These are phyloP conservation scores for Drosophila mauritiana DNA, from an alignment of 1,140 invertebrate species.

Conservation along the genomic window DNA sequence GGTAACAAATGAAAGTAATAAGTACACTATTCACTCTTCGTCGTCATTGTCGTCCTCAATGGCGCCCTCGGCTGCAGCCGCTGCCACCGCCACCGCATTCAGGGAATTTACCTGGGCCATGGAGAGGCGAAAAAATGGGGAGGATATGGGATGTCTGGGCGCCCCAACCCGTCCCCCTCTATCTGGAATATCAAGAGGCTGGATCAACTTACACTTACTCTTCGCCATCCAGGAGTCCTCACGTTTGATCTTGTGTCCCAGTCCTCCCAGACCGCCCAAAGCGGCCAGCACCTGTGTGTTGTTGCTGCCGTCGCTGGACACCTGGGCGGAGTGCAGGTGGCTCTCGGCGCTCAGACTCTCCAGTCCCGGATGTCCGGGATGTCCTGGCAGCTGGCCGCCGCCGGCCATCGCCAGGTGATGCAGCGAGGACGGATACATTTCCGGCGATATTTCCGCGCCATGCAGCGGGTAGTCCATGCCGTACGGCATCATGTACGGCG, in stretches of 20 bases:
- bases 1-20: slow-evolving; percentile 17
- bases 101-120: slow-evolving; percentile 19
- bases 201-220: slow-evolving; percentile 72
- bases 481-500: slow-evolving; percentile 84
- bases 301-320: slow-evolving; percentile 70
- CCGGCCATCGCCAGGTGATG: slow-evolving; percentile 64
- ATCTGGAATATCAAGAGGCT: slow-evolving; percentile 61
- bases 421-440: slow-evolving; percentile 59
- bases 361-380: slow-evolving; percentile 69
- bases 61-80: slow-evolving; percentile 58
- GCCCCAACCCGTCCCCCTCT: slow-evolving; percentile 33
- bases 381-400: slow-evolving; percentile 57
- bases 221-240: slow-evolving; percentile 79
- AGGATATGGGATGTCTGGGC: slow-evolving; percentile 16
- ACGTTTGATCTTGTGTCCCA: slow-evolving; percentile 80
- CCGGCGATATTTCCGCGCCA: slow-evolving; percentile 58
- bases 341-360: slow-evolving; percentile 73
- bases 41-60: slow-evolving; percentile 57
- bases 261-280: slow-evolving; percentile 61
- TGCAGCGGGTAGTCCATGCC: slow-evolving; percentile 79
- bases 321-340: slow-evolving; percentile 69
- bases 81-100: slow-evolving; percentile 49
- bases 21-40: slow-evolving; percentile 48
- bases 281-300: slow-evolving; percentile 75
- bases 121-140: slow-evolving; percentile 12